A percentile compares a stretch with the other conserved stretches of the same genome.
phyloP scores from a whole-genome alignment of 2,888 invertebrate genomes.

The Lymantria dispar region DNA sequence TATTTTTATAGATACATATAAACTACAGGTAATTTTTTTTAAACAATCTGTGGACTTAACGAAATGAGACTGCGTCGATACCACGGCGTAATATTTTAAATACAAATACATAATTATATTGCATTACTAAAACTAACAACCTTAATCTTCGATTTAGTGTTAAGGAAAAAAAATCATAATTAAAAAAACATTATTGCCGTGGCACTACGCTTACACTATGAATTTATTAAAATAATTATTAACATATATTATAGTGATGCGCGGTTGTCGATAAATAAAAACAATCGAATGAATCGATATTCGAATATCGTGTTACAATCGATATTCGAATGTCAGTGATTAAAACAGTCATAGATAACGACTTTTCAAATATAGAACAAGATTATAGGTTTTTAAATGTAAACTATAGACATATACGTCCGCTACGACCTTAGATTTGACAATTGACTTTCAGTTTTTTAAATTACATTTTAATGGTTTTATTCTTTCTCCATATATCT shows the following conservation, averaged over 20 bases:
- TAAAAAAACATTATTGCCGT: constrained; percentile 18
- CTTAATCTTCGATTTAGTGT: constrained; percentile 18
- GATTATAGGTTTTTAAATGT: neutral
- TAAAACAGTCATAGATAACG: too few relatives aligned
- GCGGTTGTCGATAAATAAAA: neutral
- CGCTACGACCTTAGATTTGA: neutral
- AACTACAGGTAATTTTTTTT: constrained; percentile 70
- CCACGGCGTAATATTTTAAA: constrained; percentile 13
- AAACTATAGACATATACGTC: neutral
- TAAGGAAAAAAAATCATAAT: constrained; percentile 17
- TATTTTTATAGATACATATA: constrained; percentile 64
- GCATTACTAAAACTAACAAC: constrained; percentile 25
- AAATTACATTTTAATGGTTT: neutral
- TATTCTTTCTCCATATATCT: neutral
- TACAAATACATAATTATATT: constrained; percentile 26
- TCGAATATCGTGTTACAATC: constrained; percentile 1
- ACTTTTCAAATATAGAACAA: neutral
- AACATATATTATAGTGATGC: constrained; percentile 34
- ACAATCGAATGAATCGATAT: constrained; percentile 13
- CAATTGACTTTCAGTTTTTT: neutral
- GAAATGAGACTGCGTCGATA: constrained; percentile 39
- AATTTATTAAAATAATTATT: constrained; percentile 56
- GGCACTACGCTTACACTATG: constrained; percentile 37
- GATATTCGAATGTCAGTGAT: neutral
- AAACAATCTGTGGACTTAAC: constrained; percentile 53